Conservation (phyloP, 1,140 invertebrate genomes). For the Heliconius eleuchia region DNA sequence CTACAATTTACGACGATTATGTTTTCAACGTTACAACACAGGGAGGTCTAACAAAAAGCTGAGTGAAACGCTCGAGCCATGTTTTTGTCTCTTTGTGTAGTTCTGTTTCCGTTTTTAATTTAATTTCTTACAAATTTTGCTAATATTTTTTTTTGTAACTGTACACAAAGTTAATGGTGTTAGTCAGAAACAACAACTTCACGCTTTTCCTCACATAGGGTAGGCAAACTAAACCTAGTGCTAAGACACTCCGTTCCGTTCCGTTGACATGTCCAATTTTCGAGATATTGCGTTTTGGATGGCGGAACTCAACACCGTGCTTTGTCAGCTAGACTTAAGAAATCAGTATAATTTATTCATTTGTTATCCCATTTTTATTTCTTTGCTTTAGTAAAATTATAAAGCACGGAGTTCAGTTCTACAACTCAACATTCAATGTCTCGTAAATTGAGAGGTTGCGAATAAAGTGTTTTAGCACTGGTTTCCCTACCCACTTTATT, state of each 20-base stretch:
- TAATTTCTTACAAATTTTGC: background rate
- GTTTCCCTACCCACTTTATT: background rate
- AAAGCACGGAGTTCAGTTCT: background rate
- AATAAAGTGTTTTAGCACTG: background rate
- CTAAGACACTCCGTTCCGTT: background rate
- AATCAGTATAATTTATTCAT: too few relatives aligned
- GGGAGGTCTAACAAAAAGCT: background rate
- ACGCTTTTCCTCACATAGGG: too few relatives aligned
- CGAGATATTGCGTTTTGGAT: background rate
- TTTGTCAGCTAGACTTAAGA: too few relatives aligned
- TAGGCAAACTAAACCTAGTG: background rate
- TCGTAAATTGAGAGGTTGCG: background rate
- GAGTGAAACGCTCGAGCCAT: background rate
- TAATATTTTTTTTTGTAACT: too few relatives aligned
- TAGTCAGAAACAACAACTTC: too few relatives aligned
- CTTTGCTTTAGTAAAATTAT: too few relatives aligned
- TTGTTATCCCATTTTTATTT: too few relatives aligned
- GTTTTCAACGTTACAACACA: background rate
- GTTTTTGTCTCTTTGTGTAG: background rate
- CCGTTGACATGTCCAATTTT: too few relatives aligned
- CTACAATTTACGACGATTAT: background rate
- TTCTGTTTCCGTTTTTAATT: background rate
- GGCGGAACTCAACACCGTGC: too few relatives aligned
- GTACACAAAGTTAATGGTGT: too few relatives aligned
- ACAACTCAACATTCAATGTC: background rate